These are phyloP conservation scores for Chinchilla lanigera DNA, from an alignment of 2,113 vertebrate species.

Conservation along the genomic window DNA sequence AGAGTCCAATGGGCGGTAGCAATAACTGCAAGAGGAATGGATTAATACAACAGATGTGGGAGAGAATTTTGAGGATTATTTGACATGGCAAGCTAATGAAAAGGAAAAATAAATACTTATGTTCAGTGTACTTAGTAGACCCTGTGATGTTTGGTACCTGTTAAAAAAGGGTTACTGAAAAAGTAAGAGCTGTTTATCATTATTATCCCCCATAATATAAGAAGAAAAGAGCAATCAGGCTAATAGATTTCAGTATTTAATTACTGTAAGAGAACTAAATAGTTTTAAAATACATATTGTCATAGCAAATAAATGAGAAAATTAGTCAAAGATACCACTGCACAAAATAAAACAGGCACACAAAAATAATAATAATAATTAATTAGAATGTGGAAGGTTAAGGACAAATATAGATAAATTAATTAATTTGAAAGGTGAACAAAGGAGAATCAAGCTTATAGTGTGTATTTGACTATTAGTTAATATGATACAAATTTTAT, in stretches of 20 bases:
- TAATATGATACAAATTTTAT: neutral
- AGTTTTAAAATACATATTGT: neutral
- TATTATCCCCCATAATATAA: neutral
- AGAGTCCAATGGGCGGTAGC: neutral
- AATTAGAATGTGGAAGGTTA: neutral
- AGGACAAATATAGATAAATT: neutral
- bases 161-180: neutral
- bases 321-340: neutral
- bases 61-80: neutral
- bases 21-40: neutral
- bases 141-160: neutral
- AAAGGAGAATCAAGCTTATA: constrained; percentile 19
- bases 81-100: neutral
- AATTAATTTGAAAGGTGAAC: neutral
- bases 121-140: neutral
- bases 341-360: constrained; percentile 1
- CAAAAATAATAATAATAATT: neutral
- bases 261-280: constrained; percentile 10
- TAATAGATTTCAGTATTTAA: neutral
- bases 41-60: neutral
- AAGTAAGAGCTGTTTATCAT: neutral
- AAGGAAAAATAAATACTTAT: neutral
- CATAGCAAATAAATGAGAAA: neutral
- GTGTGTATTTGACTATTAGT: neutral
- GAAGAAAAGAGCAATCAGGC: neutral